Base-by-base conservation (phyloP, 2,888 invertebrate genomes). In the Phengaris alcon region DNA sequence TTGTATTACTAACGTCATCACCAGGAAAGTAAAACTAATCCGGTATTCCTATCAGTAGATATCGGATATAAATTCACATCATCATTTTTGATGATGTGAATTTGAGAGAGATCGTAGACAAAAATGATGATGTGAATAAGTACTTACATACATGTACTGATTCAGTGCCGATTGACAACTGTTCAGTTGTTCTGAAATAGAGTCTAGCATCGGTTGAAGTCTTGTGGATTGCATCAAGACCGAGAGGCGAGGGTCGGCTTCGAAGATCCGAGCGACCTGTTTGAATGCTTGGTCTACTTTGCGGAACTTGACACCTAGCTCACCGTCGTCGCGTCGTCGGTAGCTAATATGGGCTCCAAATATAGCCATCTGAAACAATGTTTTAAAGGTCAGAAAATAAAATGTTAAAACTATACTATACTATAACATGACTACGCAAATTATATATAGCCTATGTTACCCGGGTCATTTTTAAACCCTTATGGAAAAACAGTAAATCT, bases 131-230 rank as follows among this genome's bases (percentile, higher is more conserved):
- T 22, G 22, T 22, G 22, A 22, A 22, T 22, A 22, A 22, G 22
- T 22, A 22, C 91, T 89, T 87, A 97, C 98, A 93, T 98, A 97
- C 75, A 99, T 95, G 87, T 98, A 99, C 82, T 98, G 96, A 86
- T 98, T 98, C 74, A 99, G 94, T 77, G 98, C 98, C 82, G 97
- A 97, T 88, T 99, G 99, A 85, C 99, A 99, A 77, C 97, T 94
- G 68, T 96, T 95, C 73, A 99, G 93, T 87, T 99, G 98, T 79
- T 98, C 98, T 74, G 97, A 95, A 81, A 99, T 94, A 51, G 96
- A 96, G 79, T 95, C 96, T 12, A 99, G 94, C 96, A 95, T 82
- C 90, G 95, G 80, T 94, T 94, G 82, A 87, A 84, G 97, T 95
- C 84, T 94, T 81, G 86, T 85, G 68, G 87, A 94, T 84, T 87